These are phyloP conservation scores for Drosophila neutralis DNA, from an alignment of 2,888 invertebrate species.

Conservation along the genomic window DNA sequence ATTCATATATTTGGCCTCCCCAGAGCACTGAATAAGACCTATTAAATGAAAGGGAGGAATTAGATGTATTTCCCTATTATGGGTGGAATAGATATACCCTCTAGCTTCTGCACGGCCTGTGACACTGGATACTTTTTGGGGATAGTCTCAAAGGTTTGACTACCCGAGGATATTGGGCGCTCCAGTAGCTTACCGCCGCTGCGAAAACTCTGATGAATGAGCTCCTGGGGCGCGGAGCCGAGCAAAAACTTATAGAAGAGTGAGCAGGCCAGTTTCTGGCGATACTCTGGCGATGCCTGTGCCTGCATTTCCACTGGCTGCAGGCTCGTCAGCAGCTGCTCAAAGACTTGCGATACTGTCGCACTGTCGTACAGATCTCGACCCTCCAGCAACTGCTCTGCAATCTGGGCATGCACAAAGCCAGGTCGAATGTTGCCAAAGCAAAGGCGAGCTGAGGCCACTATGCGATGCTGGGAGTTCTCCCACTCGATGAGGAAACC, in stretches of 20 bases:
- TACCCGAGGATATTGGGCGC: conserved; percentile 88
- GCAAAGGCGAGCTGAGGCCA: conserved; percentile 86
- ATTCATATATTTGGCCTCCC: conserved; percentile 91
- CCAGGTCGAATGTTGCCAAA: conserved; percentile 88
- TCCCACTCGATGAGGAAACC: conserved; percentile 88
- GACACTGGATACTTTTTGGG: conserved; percentile 90
- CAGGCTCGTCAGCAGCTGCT: conserved; percentile 87
- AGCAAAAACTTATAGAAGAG: conserved; percentile 91
- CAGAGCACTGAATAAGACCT: conserved; percentile 87
- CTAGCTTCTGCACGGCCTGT: conserved; percentile 91
- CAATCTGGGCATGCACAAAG: conserved; percentile 86
- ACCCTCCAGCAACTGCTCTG: conserved; percentile 86
- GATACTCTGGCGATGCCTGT: conserved; percentile 89
- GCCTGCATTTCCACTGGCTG: conserved; percentile 87
- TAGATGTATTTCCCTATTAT: accelerated
- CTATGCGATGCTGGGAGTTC: conserved; percentile 30
- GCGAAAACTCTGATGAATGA: conserved; percentile 49
- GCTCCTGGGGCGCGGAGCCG: conserved; percentile 86
- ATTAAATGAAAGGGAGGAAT: not conserved
- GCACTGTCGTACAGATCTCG: conserved; percentile 85
- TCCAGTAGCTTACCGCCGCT: conserved; percentile 85
- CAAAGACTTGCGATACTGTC: conserved; percentile 84
- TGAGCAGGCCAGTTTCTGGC: conserved; percentile 89
- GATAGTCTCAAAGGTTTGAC: conserved; percentile 89
- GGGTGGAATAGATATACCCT: conserved; percentile 85